Conservation (phyloP, 2,888 invertebrate genomes). For the Polymixis flavicincta region DNA sequence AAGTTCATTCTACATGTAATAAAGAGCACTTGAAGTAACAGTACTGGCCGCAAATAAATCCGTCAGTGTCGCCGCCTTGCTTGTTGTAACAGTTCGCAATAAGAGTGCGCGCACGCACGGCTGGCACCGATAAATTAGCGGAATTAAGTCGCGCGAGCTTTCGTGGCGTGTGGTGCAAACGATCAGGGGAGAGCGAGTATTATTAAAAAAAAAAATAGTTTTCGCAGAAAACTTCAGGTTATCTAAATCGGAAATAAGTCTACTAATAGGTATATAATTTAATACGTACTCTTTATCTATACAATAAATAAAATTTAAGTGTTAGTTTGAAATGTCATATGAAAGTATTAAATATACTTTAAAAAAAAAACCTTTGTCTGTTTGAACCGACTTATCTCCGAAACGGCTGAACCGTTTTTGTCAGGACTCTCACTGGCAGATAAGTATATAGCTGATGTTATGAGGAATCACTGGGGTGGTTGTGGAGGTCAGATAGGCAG, state of each 20-base stretch:
- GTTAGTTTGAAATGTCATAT: too few species aligned
- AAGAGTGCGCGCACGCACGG: constrained; percentile 57
- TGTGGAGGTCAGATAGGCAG: too few species aligned
- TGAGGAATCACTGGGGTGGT: too few species aligned
- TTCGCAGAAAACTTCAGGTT: not conserved
- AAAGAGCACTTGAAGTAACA: constrained; percentile 45
- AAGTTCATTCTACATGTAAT: constrained; percentile 20
- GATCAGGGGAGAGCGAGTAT: constrained; percentile 7
- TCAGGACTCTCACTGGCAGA: too few species aligned
- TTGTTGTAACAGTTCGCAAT: constrained; percentile 47
- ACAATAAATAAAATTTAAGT: too few species aligned
- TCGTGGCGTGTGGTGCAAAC: constrained; percentile 35
- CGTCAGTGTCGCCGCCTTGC: constrained; percentile 45
- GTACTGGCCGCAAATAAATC: constrained; percentile 63
- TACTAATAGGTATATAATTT: not conserved
- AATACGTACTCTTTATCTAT: not conserved
- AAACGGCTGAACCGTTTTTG: too few species aligned
- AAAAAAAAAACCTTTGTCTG: too few species aligned
- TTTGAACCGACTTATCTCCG: too few species aligned
- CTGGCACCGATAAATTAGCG: constrained; percentile 58
- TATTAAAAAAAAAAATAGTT: not conserved
- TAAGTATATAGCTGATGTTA: too few species aligned
- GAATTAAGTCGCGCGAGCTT: constrained; percentile 59
- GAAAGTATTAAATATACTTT: too few species aligned
- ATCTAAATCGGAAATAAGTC: not conserved